Base-by-base conservation (phyloP, 1,140 invertebrate genomes). In the Calephelis nemesis region DNA sequence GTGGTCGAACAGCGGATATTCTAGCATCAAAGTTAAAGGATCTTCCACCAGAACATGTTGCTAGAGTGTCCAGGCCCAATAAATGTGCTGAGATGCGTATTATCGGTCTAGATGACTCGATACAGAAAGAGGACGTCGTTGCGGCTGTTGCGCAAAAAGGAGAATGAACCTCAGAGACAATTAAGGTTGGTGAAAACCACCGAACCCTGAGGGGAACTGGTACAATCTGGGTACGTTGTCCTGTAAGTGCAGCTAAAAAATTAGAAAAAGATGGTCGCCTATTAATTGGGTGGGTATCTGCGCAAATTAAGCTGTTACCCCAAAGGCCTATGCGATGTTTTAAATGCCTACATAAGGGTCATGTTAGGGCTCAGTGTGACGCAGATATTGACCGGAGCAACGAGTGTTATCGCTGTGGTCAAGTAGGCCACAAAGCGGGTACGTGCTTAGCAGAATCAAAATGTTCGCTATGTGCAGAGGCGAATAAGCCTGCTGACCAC, bases 391-490 rank as follows among this genome's bases (percentile, higher is more conserved):
- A 63, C 42, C 7, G 62, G 10, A 63, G 62, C 62, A n/a, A 13
- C 13, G 4, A 15, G 10, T 63, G 62, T 19, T 63, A 63, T 11
- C 62, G 62, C 11, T 63, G 62, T 47, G 40, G 62, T 9, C 62
- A 63, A 13, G 5, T n/a, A n/a, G 62, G 62, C 12, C 62, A 47
- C n/a, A 13, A 42, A 45, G 62, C 47, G 6, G 7, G 9, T 13
- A n/a, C 11, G 7, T 63, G 62, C 15, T n/a, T 5, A 1, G 12
- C 30, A 10, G 4, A 7, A 4, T n/a, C 42, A 7, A 15, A 45
- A n/a, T 45, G 62, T 39, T 40, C 40, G 19, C 39, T 62, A 5
- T 63, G 62, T 15, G 39, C 10, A 0, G 12, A 63, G 4, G 40
- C 62, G 5, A 47, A 47, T 63, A 47, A 5, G 12, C 40, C 62